Base-by-base conservation (phyloP, 2,113 vertebrate species). In the Boulengeromyrus knoepffleri region DNA sequence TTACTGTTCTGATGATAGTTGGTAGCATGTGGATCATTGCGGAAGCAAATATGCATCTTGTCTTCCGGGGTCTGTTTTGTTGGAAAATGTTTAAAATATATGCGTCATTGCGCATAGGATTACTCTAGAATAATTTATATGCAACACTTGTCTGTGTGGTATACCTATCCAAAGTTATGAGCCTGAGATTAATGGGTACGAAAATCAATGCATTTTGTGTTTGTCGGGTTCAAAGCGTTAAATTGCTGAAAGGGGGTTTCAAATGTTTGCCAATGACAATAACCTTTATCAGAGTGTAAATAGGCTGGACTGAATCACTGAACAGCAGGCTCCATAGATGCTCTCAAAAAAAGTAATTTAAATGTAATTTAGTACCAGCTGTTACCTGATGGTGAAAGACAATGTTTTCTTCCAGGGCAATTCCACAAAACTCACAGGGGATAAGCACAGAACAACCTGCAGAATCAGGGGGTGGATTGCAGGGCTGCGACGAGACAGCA, bases 341-440 rank as follows among this genome's bases (percentile, higher is more conserved):
- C 74, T 80, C 74, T 42, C 74, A 42, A 80, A 80, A 80, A 80
- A 42, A 15, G 74, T 56, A 1, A 39, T 24, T n/a, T 19, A 24
- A 62, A 46, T 88, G 49, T 36, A 87, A 87, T 49, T 58, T 5
- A n/a, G 2, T 45, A 19, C 53, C 36, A 50, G 1, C 5, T 3
- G 8, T 87, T 93, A 99, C 99, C 98, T 99, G 99, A 92, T 99
- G 98, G 89, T 98, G 97, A 91, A 99, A 99, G 21, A 99, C 92
- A 0, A 97, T 94, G 52, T 97, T 96, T 91, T 98, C 97, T 89
- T 99, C 98, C 3, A 99, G 93, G 17, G 97, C 96, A 1, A 99
- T 92, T 0, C 99, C 98, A 92, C 99, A 99, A 92, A 99, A 99
- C 92, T 99, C 99, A 94, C 99, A 99, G 0, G 98, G 99, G 91